A percentile compares a stretch with the other conserved stretches of the same genome.
Evolutionary conservation across 2,888 invertebrate genomes (phyloP).

Genomic region (Drosophila tripunctata): DNA sequence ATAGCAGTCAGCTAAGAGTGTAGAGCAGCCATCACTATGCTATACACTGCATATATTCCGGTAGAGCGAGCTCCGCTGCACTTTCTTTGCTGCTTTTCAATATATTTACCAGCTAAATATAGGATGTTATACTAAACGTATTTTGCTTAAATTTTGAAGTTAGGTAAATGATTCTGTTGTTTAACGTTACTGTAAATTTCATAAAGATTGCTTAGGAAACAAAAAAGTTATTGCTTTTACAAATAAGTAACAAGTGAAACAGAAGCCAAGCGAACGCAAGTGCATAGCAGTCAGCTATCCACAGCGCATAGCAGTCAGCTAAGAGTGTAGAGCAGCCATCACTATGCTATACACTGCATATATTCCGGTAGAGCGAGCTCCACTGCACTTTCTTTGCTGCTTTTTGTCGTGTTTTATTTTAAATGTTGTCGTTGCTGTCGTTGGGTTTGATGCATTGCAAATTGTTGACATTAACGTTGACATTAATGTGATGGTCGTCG

Average conservation of each 20-base stretch:
- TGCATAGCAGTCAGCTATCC: not conserved
- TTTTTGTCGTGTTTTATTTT: not conserved
- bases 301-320: not conserved
- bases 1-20: not conserved
- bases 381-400: not conserved
- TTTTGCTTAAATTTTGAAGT: not conserved
- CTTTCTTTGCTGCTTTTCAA: not conserved
- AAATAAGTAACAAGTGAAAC: not conserved
- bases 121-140: not conserved
- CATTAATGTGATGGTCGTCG: slow-evolving; percentile 42
- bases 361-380: not conserved
- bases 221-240: not conserved
- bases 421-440: not conserved
- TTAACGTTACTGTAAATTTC: not conserved
- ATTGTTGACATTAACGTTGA: slow-evolving; percentile 67
- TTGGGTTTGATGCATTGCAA: slow-evolving; percentile 57
- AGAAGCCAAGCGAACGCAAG: not conserved
- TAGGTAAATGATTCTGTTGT: not conserved
- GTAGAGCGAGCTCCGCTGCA: not conserved
- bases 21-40: not conserved
- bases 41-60: no score
- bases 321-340: not conserved
- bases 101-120: not conserved
- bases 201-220: not conserved
- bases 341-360: not conserved